These are phyloP conservation scores for Zosterops borbonicus DNA, from an alignment of 2,113 vertebrate genomes.

Conservation along the genomic window DNA sequence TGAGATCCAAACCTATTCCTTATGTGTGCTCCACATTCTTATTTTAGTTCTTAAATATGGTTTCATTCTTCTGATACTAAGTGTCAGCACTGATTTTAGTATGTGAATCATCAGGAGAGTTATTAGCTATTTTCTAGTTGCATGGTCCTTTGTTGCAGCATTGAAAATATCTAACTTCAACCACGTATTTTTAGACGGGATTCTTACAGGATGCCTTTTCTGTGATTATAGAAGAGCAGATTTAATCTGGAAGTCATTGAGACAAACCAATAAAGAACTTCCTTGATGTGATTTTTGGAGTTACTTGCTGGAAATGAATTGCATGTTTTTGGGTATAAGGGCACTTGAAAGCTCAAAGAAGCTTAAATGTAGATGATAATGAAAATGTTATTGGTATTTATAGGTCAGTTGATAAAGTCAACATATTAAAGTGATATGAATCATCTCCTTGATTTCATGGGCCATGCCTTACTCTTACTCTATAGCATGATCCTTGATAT, in stretches of 20 bases:
- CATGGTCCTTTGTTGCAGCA: not conserved
- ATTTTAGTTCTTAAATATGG: not conserved
- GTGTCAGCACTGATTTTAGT: not conserved
- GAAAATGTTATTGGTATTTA: not conserved
- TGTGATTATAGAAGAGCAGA: not conserved
- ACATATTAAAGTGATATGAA: not conserved
- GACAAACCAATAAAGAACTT: slow-evolving; percentile 38
- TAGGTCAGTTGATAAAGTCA: not conserved
- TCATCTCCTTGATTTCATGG: slow-evolving; percentile 5
- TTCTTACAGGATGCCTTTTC: not conserved
- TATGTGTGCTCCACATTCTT: not conserved
- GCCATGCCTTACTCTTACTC: not conserved
- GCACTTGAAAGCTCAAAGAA: slow-evolving; percentile 12
- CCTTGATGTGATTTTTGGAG: slow-evolving; percentile 30
- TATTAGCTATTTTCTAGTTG: not conserved
- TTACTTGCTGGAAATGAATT: slow-evolving; percentile 3
- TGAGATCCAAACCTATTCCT: not conserved
- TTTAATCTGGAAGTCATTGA: slow-evolving; percentile 55
- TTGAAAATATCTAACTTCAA: slow-evolving; percentile 28
- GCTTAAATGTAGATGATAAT: not conserved
- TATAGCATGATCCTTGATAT: not conserved
- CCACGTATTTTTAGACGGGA: not conserved
- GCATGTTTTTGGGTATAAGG: not conserved
- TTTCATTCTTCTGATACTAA: slow-evolving; percentile 16
- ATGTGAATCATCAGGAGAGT: slow-evolving; percentile 20